Evolutionary conservation across 2,888 invertebrate species (phyloP).

Genomic region (Orthonevra nobilis): DNA sequence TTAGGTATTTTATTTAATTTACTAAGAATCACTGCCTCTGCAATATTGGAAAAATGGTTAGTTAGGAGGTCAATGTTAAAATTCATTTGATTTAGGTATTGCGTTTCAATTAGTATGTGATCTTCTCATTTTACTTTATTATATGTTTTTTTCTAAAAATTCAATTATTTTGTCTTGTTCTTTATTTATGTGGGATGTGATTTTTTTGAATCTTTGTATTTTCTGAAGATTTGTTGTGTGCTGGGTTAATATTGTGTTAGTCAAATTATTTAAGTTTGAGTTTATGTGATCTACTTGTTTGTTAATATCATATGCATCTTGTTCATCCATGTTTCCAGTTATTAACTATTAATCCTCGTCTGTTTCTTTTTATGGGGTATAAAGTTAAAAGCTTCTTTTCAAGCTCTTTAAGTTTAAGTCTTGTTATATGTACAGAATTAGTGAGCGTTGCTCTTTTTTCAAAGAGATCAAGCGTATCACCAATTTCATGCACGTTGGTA

Average conservation of each 20-base stretch:
- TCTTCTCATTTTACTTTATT: background rate
- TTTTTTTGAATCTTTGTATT: constrained; percentile 1
- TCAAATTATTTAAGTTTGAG: background rate
- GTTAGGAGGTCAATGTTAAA: background rate
- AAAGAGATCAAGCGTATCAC: background rate
- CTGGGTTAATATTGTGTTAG: background rate
- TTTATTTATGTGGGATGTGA: background rate
- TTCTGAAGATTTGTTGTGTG: background rate
- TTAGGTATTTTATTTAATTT: too few relatives aligned
- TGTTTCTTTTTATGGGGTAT: background rate
- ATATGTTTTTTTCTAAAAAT: background rate
- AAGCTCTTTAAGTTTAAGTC: background rate
- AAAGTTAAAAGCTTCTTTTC: background rate
- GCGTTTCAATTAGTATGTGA: background rate
- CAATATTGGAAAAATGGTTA: too few relatives aligned
- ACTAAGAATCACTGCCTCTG: too few relatives aligned
- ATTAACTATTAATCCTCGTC: background rate
- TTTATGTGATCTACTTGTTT: background rate
- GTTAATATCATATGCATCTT: constrained; percentile 3
- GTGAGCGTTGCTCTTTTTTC: background rate
- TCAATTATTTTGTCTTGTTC: background rate
- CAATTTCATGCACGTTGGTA: background rate
- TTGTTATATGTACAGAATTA: background rate
- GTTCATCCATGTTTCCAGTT: constrained; percentile 1
- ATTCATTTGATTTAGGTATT: background rate